phyloP scores from a whole-genome alignment of 2,797 vertebrate species.

The Pogonophryne albipinna region DNA sequence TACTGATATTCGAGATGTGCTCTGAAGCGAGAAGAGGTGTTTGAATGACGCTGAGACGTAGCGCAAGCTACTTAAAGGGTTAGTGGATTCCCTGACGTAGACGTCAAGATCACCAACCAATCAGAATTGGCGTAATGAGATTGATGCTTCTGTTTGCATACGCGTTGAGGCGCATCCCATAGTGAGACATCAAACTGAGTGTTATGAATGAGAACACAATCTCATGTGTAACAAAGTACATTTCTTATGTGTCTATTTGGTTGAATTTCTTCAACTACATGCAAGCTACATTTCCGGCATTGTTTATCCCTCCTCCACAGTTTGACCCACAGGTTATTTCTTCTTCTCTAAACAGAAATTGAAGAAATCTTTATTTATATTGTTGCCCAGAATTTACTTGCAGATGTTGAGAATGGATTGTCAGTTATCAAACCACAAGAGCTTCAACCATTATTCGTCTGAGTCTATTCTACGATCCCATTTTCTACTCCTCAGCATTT shows the following conservation, averaged over 20 bases:
- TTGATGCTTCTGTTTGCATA: no score
- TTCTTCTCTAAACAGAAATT: slow-evolving; percentile 39
- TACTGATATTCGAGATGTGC: no score
- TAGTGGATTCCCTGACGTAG: no score
- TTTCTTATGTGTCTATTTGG: background rate
- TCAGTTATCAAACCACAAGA: slow-evolving; percentile 37
- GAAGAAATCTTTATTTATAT: slow-evolving; percentile 55
- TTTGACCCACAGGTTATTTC: slow-evolving; percentile 39
- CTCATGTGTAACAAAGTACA: background rate
- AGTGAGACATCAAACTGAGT: no score
- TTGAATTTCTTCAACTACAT: background rate
- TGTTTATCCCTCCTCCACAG: slow-evolving; percentile 28
- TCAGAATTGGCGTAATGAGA: no score
- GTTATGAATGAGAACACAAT: no score
- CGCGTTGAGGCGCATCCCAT: no score
- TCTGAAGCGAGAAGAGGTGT: no score
- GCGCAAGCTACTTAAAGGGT: no score
- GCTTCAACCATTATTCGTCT: slow-evolving; percentile 19
- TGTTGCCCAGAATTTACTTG: slow-evolving; percentile 29
- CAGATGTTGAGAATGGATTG: slow-evolving; percentile 55
- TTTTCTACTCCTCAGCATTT: slow-evolving; percentile 39
- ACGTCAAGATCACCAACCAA: no score
- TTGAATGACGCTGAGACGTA: no score
- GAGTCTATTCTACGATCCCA: slow-evolving; percentile 16
- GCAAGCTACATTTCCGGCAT: background rate